Conservation (phyloP, 2,113 vertebrate genomes). For the Corapipo altera region DNA sequence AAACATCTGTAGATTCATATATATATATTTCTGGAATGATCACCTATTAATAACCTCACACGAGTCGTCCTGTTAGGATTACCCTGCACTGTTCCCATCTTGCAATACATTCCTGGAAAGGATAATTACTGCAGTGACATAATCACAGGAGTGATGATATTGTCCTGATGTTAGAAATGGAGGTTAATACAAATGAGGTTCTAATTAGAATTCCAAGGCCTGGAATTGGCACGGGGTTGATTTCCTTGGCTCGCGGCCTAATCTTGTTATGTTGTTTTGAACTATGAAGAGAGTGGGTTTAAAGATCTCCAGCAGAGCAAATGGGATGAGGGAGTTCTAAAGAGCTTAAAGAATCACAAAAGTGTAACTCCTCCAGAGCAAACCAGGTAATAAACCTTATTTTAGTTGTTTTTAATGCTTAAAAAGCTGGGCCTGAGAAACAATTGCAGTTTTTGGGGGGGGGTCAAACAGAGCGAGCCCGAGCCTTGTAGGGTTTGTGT, state of each 20-base stretch:
- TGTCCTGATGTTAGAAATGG: conserved; percentile 12
- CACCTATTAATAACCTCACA: background rate
- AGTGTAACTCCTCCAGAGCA: background rate
- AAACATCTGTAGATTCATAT: background rate
- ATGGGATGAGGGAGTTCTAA: conserved; percentile 52
- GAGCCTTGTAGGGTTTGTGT: background rate
- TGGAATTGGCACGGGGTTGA: conserved; percentile 1
- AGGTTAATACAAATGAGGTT: conserved; percentile 41
- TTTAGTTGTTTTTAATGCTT: background rate
- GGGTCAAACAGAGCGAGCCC: background rate
- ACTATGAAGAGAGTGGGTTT: conserved; percentile 57
- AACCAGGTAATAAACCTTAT: background rate
- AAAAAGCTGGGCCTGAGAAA: background rate
- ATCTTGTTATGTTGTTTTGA: conserved; percentile 70
- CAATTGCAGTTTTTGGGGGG: background rate
- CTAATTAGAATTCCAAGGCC: conserved; percentile 53
- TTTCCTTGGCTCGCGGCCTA: conserved; percentile 60
- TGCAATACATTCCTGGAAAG: conserved; percentile 7
- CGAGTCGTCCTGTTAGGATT: background rate
- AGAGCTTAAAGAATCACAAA: conserved; percentile 44
- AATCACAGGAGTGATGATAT: conserved; percentile 26
- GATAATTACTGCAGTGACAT: conserved; percentile 21
- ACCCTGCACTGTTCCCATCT: background rate
- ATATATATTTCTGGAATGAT: background rate
- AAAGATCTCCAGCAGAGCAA: conserved; percentile 49